Evolutionary conservation across 2,113 vertebrate genomes (phyloP), one percentile per base, ranked within the genome.

Genomic region (Damaliscus lunatus): DNA sequence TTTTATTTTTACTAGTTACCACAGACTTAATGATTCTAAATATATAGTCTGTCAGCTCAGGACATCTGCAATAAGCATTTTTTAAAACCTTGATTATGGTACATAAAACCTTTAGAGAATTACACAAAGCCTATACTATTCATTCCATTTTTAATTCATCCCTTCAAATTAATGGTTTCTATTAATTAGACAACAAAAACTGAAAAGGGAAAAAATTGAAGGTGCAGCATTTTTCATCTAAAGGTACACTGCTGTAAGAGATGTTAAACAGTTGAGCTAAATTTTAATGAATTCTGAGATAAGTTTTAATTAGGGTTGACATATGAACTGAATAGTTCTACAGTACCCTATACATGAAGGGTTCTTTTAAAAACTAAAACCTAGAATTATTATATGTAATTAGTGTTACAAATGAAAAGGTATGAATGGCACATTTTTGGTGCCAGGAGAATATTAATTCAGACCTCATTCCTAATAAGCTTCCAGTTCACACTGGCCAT

Each of bases 171-270:
- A 98, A 94, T 46, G 60, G 81, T 27, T 94, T 88, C 95, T 92
- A 95, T 94, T 98, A 98, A 98, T 95, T 98, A 98, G 89, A 97
- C 97, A 94, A 98, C 91, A 98, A 94, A 97, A 97, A 74, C 48
- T 85, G 81, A 88, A 86, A 94, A 55, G 53, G 50, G n/a, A 15
- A 67, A 94, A 97, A 95, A 67, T 10, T 57, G 12, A 96, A 57
- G 64, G 64, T 55, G 12, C 21, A 43, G 40, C 64, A 1, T 53
- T 97, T 96, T 96, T 97, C n/a, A 36, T 87, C 92, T 96, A 91
- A 97, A 94, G 91, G 78, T 88, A 14, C 23, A 31, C 33, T 92
- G 74, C 95, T 96, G n/a, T 97, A 87, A 96, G 88, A 97, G 46
- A 46, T 2, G 4, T 81, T 97, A 88, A 98, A 95, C 80, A 55